phyloP scores from a whole-genome alignment of 2,888 invertebrate species.

The Spialia ferax region DNA sequence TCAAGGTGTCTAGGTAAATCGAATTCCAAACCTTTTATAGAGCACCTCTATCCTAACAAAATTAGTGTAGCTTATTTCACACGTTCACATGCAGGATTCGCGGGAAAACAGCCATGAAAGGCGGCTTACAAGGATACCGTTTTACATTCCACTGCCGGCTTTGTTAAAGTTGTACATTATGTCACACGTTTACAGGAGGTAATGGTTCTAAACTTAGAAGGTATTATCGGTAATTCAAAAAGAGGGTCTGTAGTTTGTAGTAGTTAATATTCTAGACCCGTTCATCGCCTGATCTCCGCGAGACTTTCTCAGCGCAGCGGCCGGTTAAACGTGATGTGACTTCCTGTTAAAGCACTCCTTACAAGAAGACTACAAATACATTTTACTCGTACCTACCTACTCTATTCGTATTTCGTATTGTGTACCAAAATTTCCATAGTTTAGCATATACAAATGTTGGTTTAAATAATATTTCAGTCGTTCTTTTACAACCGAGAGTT shows the following conservation, averaged over 20 bases:
- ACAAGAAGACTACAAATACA: constrained; percentile 12
- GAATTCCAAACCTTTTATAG: constrained; percentile 12
- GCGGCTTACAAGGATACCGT: neutral
- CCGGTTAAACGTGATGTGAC: constrained; percentile 36
- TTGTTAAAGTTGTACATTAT: neutral
- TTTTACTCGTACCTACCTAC: constrained; percentile 9
- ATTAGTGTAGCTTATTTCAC: constrained; percentile 31
- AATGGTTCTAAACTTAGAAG: constrained; percentile 2
- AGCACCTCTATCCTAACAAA: constrained; percentile 22
- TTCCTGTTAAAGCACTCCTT: neutral
- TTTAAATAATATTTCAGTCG: no score
- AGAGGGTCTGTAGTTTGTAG: neutral
- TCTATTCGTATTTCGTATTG: neutral
- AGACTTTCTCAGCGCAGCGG: constrained; percentile 29
- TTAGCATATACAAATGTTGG: no score
- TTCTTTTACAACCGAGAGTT: no score
- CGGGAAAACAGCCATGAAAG: neutral
- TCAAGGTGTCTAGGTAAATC: neutral
- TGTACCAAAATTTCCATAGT: neutral
- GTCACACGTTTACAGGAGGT: neutral
- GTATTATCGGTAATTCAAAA: neutral
- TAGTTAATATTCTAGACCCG: constrained; percentile 28
- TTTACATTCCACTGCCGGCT: constrained; percentile 13
- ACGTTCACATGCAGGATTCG: constrained; percentile 8
- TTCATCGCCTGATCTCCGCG: constrained; percentile 20